These are phyloP conservation scores for Lepidurus packardi DNA, from an alignment of 1,140 invertebrate species.

Conservation along the genomic window DNA sequence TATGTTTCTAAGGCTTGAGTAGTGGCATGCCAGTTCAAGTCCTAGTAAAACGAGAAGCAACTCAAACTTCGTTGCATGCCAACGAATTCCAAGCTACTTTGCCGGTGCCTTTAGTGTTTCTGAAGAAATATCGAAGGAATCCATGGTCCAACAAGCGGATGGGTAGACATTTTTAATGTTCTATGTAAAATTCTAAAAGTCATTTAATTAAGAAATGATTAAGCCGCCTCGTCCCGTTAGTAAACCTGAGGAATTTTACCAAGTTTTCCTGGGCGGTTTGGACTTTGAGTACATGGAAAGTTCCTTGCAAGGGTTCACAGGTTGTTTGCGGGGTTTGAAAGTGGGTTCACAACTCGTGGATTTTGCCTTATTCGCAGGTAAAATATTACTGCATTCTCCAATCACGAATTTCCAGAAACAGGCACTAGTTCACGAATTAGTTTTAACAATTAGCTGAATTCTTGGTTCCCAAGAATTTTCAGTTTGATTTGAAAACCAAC, in stretches of 20 bases:
- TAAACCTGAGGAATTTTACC: constrained; percentile 72
- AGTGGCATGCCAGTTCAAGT: constrained; percentile 77
- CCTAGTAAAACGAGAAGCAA: constrained; percentile 65
- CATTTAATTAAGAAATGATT: constrained; percentile 60
- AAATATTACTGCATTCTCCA: not conserved
- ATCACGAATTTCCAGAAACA: not conserved
- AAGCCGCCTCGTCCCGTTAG: constrained; percentile 74
- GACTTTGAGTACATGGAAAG: constrained; percentile 49
- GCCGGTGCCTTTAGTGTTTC: constrained; percentile 59
- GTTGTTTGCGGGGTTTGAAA: constrained; percentile 81
- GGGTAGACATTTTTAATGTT: constrained; percentile 32
- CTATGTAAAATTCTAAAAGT: not conserved
- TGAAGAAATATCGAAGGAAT: constrained; percentile 48
- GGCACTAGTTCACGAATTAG: too few species aligned
- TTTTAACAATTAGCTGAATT: too few species aligned
- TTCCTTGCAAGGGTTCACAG: constrained; percentile 67
- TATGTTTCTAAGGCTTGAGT: constrained; percentile 54
- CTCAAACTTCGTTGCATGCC: constrained; percentile 70
- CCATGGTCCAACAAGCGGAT: constrained; percentile 39
- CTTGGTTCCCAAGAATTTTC: too few species aligned
- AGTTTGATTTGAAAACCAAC: too few species aligned
- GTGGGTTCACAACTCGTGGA: constrained; percentile 53
- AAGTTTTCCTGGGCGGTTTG: constrained; percentile 78
- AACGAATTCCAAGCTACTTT: constrained; percentile 70
- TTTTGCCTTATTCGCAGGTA: not conserved